Conservation (phyloP, 2,888 invertebrate genomes). For the Limnephilus marmoratus region DNA sequence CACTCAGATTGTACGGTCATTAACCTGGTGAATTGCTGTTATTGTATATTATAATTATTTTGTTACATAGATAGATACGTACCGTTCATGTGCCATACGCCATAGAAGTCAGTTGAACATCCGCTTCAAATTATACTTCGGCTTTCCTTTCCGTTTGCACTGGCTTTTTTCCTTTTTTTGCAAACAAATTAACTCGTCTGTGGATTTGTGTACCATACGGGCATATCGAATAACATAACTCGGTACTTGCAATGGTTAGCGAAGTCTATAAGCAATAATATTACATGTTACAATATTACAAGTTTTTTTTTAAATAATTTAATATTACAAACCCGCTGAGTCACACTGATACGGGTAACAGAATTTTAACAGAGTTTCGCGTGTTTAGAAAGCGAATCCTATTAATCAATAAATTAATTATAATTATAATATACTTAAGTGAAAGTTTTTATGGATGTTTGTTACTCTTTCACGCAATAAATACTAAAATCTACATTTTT, state of each 20-base stretch:
- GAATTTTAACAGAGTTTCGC: not conserved
- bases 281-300: not conserved
- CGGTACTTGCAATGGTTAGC: not conserved
- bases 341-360: too few species aligned
- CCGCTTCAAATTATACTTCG: constrained; percentile 38
- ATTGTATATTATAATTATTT: constrained; percentile 4
- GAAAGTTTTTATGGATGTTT: too few species aligned
- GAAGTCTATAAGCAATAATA: not conserved
- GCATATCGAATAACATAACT: not conserved
- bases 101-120: constrained; percentile 14
- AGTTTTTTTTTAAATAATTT: not conserved
- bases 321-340: not conserved
- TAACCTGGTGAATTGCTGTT: not conserved
- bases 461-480: too few species aligned
- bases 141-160: constrained; percentile 51
- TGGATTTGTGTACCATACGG: not conserved
- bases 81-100: not conserved
- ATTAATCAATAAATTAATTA: too few species aligned
- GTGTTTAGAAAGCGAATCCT: not conserved
- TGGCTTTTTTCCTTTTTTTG: constrained; percentile 6
- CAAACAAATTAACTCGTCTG: not conserved
- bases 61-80: not conserved
- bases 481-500: too few species aligned
- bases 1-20: constrained; percentile 14
- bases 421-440: too few species aligned